Percentiles rank a stretch among this genome's conserved stretches.
phyloP scores from a whole-genome alignment of 2,113 vertebrate genomes.

The Aspiorhynchus laticeps region DNA sequence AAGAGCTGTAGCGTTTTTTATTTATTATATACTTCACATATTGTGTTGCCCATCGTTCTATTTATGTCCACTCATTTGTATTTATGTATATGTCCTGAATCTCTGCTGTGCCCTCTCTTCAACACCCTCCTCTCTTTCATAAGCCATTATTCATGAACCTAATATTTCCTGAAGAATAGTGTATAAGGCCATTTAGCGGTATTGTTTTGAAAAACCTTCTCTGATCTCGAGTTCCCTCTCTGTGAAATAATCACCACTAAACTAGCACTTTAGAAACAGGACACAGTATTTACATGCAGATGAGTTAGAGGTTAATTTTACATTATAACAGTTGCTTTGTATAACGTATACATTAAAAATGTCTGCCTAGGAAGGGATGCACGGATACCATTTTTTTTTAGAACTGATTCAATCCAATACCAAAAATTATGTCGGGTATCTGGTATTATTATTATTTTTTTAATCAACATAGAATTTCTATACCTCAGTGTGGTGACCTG shows the following conservation, averaged over 20 bases:
- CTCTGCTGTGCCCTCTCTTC: not conserved
- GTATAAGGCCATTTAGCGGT: constrained; percentile 27
- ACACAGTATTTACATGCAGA: not conserved
- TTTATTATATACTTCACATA: not conserved
- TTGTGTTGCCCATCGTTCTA: not conserved
- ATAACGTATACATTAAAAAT: not conserved
- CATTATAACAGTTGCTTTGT: not conserved
- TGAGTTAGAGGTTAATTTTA: not conserved
- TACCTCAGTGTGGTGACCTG: no score
- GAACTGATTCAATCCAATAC: no score
- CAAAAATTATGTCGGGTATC: no score
- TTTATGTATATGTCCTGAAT: constrained; percentile 27
- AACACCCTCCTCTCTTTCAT: not conserved
- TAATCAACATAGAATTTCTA: no score
- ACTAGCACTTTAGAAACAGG: not conserved
- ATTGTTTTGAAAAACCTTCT: not conserved
- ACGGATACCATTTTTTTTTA: no score
- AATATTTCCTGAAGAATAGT: constrained; percentile 44
- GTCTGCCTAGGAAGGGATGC: not conserved
- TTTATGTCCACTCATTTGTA: not conserved
- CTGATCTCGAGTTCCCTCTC: not conserved
- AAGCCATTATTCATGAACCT: constrained; percentile 48
- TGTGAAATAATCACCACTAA: not conserved
- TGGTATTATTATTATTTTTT: no score
- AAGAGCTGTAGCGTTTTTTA: not conserved